A percentile compares a stretch with the other conserved stretches of the same genome.
phyloP scores from a whole-genome alignment of 2,888 invertebrate species.

The Molorchus minor region DNA sequence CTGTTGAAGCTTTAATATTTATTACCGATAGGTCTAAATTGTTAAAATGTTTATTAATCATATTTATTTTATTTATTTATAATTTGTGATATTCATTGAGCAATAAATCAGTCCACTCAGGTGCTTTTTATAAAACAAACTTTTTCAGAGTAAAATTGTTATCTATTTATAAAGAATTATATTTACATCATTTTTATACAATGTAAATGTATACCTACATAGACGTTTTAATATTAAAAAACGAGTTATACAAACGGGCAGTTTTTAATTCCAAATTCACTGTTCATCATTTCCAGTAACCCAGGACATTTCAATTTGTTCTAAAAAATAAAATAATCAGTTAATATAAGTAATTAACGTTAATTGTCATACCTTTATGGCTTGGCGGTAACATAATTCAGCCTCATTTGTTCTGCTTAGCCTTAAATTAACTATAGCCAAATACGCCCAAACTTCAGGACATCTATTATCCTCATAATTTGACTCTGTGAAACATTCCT shows the following conservation, averaged over 20 bases:
- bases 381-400: slow-evolving; percentile 57
- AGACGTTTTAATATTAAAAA: not conserved
- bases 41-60: not conserved
- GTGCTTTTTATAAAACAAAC: not conserved
- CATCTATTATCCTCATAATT: slow-evolving; percentile 57
- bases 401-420: slow-evolving; percentile 53
- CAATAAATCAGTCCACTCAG: not conserved
- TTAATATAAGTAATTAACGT: not conserved
- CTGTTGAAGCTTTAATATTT: slow-evolving; percentile 1
- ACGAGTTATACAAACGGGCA: too few species aligned
- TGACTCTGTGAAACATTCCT: slow-evolving; percentile 59
- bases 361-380: slow-evolving; percentile 45
- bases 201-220: not conserved
- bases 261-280: not conserved
- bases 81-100: not conserved
- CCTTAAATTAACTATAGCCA: slow-evolving; percentile 58
- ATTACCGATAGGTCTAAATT: not conserved
- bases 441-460: slow-evolving; percentile 59
- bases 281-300: not conserved
- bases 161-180: not conserved
- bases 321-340: not conserved
- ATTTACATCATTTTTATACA: not conserved
- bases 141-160: not conserved
- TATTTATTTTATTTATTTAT: not conserved
- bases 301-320: slow-evolving; percentile 2